These are phyloP conservation scores for Halcyon leucocephala DNA, from an alignment of 2,797 vertebrate genomes.

Conservation along the genomic window DNA sequence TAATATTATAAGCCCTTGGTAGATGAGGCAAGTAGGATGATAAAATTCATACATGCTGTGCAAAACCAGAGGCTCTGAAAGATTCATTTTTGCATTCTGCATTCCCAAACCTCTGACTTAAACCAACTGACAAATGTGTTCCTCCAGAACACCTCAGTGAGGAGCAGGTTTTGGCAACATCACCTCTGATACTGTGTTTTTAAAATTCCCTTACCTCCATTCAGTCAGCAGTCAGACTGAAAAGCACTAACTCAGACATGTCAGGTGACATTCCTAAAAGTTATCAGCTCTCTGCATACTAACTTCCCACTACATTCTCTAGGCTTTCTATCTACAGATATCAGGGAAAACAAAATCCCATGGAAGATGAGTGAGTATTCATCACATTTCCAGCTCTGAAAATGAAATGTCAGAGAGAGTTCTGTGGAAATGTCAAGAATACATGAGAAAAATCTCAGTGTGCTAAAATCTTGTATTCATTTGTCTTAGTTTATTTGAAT, in stretches of 20 bases:
- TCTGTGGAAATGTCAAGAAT: slow-evolving; percentile 13
- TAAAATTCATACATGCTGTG: not conserved
- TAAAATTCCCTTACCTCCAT: not conserved
- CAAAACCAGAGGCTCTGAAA: not conserved
- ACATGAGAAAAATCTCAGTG: not conserved
- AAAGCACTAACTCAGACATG: not conserved
- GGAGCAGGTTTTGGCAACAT: not conserved
- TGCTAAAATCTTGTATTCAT: not conserved
- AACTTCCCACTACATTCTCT: not conserved
- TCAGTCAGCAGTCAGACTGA: not conserved
- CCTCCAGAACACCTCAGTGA: not conserved
- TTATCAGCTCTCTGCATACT: not conserved
- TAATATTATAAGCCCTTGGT: not conserved
- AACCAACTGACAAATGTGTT: not conserved
- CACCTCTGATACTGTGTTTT: rapidly evolving
- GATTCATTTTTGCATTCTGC: not conserved
- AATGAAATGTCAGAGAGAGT: not conserved
- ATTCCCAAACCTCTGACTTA: not conserved
- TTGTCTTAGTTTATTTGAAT: not conserved
- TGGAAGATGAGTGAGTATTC: not conserved
- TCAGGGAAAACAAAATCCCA: not conserved
- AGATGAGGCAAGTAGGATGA: not conserved
- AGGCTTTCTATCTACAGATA: not conserved
- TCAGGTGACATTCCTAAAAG: not conserved
- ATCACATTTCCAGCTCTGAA: not conserved